phyloP scores from a whole-genome alignment of 37 sponge, comb jelly and placozoan genomes.

The Trichoplax adhaerens region DNA sequence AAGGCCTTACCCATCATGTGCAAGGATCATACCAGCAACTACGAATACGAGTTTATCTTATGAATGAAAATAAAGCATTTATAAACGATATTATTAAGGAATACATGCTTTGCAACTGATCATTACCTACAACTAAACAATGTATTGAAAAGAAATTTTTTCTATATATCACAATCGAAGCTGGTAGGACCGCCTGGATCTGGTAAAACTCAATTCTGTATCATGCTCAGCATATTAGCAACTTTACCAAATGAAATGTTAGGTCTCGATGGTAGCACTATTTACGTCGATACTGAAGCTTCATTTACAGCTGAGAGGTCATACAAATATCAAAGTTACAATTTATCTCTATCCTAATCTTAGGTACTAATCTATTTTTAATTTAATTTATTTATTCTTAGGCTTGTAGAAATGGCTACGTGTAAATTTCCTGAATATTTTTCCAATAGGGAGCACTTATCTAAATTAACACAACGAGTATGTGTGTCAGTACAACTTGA shows the following conservation, averaged over 20 bases:
- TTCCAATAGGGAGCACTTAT: background rate
- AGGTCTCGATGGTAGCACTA: constrained; percentile 21
- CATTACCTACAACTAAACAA: too few species aligned
- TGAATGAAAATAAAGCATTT: too few species aligned
- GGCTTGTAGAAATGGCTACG: constrained; percentile 41
- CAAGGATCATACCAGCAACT: too few species aligned
- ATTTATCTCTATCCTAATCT: background rate
- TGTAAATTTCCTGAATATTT: constrained; percentile 13
- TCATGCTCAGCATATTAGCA: constrained; percentile 22
- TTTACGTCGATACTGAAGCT: constrained; percentile 62
- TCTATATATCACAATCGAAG: constrained; percentile 2
- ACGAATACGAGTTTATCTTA: too few species aligned
- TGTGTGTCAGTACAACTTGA: background rate
- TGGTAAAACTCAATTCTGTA: constrained; percentile 72
- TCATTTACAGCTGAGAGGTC: constrained; percentile 52
- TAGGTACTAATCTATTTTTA: background rate
- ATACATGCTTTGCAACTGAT: too few species aligned
- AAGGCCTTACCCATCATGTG: too few species aligned
- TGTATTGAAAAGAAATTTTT: too few species aligned
- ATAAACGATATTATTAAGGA: too few species aligned
- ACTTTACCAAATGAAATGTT: constrained; percentile 14
- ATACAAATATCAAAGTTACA: background rate
- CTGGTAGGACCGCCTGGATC: constrained; percentile 57
- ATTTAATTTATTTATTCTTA: background rate
- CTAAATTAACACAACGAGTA: background rate